Evolutionary conservation across 2,888 invertebrate species (phyloP), one percentile per base, ranked within the genome.

Genomic region (Caenorhabditis sp.): DNA sequence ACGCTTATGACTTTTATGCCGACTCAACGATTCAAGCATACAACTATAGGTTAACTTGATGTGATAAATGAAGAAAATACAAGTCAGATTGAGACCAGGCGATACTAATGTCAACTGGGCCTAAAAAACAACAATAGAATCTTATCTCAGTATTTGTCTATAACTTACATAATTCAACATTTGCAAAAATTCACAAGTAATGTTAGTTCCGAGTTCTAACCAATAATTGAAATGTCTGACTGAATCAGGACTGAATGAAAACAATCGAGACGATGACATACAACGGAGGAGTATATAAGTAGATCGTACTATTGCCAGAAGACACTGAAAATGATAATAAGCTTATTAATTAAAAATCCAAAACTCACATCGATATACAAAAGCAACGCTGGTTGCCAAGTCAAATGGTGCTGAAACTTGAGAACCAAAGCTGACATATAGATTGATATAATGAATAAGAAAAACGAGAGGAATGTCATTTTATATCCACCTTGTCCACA

Each of bases 51-150:
- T 76, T 25, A 73, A 69, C 43, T 74, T 75, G 61, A 79, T 71
- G 65, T 81, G 79, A 58, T 81, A 81, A 53, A 81, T 64, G 70
- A 81, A 81, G 72, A 80, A 81, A n/a, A 81, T 66, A 65, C 79
- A 76, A 3, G 81, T 81, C 8, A 81, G 68, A 49, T 81, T 81
- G 58, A 81, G 68, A 10, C 81, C 81, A 21, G 81, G 81, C 0
- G 81, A 68, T 53, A 74, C 67, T 49, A 77, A 53, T 66, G 77
- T 74, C 21, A 81, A 59, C 31, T 81, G 77, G 2, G 59, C 52
- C 71, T 71, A 31, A 67, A 70, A 69, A n/a, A n/a, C n/a, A n/a
- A n/a, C n/a, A n/a, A n/a, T n/a, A n/a, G 20, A 52, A 31, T 20
- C 25, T 53, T 31, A 14, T 2, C 5, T 4, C 31, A 49, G 12